Evolutionary conservation across 2,113 vertebrate genomes (phyloP).

Genomic region (Hemicordylus capensis): DNA sequence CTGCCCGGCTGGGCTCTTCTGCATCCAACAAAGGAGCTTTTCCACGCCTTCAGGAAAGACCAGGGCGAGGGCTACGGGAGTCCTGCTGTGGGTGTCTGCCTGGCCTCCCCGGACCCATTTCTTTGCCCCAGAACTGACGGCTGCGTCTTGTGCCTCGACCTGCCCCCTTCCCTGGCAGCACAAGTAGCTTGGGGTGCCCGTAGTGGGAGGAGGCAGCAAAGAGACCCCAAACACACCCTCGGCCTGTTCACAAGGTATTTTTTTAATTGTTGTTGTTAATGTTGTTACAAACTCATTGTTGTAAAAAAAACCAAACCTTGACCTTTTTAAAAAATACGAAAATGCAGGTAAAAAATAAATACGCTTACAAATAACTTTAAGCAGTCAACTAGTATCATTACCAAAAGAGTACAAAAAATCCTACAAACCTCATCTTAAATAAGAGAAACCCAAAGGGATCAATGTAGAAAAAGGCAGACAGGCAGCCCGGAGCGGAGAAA

Average conservation of each 20-base stretch:
- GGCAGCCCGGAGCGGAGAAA: too few relatives aligned
- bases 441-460: constrained; percentile 49
- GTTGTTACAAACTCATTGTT: constrained; percentile 63
- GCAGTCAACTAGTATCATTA: constrained; percentile 55
- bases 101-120: too few relatives aligned
- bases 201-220: too few relatives aligned
- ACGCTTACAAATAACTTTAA: constrained; percentile 74
- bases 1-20: constrained; percentile 46
- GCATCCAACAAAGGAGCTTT: not conserved
- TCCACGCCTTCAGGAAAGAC: constrained; percentile 49
- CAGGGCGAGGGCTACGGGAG: constrained; percentile 51
- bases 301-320: constrained; percentile 65
- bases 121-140: constrained; percentile 27
- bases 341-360: constrained; percentile 79
- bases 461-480: constrained; percentile 38
- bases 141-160: constrained; percentile 36
- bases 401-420: constrained; percentile 75
- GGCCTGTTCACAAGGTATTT: constrained; percentile 36
- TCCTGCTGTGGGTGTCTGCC: too few relatives aligned
- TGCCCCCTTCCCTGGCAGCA: constrained; percentile 36
- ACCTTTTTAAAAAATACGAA: constrained; percentile 61
- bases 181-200: not conserved
- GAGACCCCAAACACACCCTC: not conserved
- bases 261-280: constrained; percentile 84
- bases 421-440: constrained; percentile 68